phyloP scores from a whole-genome alignment of 2,113 vertebrate genomes.

The Serilophus lunatus region DNA sequence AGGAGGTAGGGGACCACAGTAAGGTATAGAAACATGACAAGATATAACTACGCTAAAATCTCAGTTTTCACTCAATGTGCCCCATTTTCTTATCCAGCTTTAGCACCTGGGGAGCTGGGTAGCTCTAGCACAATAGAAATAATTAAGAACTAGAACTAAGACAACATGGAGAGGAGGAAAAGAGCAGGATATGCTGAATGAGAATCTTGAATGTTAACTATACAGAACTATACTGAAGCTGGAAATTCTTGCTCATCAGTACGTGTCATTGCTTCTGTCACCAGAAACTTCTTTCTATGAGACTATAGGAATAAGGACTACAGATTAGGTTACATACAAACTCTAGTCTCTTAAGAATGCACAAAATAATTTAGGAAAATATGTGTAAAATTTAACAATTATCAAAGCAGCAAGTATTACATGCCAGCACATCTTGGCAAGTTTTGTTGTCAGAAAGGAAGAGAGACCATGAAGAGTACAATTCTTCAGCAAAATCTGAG shows the following conservation, averaged over 20 bases:
- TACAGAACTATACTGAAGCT: neutral
- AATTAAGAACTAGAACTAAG: neutral
- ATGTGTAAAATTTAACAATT: neutral
- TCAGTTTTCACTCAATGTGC: neutral
- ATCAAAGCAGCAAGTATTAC: neutral
- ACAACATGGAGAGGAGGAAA: neutral
- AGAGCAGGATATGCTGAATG: neutral
- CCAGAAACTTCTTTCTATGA: neutral
- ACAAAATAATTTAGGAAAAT: neutral
- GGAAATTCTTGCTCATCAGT: neutral
- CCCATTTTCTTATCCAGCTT: neutral
- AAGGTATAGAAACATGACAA: neutral
- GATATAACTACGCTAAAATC: neutral
- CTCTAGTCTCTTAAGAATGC: neutral
- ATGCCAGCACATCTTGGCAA: neutral
- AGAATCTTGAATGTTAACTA: neutral
- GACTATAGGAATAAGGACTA: neutral
- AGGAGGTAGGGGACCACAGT: neutral
- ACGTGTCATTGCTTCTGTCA: neutral
- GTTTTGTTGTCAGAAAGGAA: neutral
- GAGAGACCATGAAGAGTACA: neutral
- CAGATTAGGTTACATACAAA: neutral
- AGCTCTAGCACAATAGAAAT: neutral
- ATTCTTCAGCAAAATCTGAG: neutral
- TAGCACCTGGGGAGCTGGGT: neutral